Evolutionary conservation across 2,888 invertebrate genomes (phyloP).

Genomic region (Sericinus montela): DNA sequence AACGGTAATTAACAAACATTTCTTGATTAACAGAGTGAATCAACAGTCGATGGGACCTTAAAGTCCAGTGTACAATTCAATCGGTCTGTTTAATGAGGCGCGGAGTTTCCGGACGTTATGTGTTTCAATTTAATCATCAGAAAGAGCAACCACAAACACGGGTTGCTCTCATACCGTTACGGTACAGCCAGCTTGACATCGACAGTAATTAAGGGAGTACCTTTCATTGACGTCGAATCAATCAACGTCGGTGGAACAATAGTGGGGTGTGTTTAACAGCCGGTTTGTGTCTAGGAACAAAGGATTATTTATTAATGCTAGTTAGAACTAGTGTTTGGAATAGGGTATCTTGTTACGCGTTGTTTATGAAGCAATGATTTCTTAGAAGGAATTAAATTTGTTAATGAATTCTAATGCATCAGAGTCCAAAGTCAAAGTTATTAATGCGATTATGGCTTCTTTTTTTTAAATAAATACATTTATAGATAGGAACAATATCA

Average conservation of each 20-base stretch:
- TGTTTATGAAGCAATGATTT: background rate
- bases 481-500: no score
- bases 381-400: background rate
- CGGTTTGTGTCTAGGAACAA: constrained; percentile 3
- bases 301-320: constrained; percentile 11
- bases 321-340: background rate
- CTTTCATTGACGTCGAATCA: constrained; percentile 11
- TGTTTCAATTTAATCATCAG: background rate
- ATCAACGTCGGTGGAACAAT: constrained; percentile 12
- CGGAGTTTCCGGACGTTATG: background rate
- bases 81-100: constrained; percentile 3
- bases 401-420: no score
- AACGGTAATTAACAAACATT: background rate
- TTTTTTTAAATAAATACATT: no score
- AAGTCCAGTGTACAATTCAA: constrained; percentile 9
- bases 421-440: no score
- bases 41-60: background rate
- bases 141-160: constrained; percentile 2
- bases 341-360: background rate
- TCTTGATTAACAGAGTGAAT: background rate
- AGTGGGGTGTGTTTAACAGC: constrained; percentile 8
- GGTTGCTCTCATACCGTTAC: background rate
- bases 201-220: constrained; percentile 10
- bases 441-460: no score
- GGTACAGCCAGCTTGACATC: constrained; percentile 1